Evolutionary conservation across 2,113 vertebrate genomes (phyloP), one percentile per base, ranked within the genome.

Genomic region (Crotophaga sulcirostris): DNA sequence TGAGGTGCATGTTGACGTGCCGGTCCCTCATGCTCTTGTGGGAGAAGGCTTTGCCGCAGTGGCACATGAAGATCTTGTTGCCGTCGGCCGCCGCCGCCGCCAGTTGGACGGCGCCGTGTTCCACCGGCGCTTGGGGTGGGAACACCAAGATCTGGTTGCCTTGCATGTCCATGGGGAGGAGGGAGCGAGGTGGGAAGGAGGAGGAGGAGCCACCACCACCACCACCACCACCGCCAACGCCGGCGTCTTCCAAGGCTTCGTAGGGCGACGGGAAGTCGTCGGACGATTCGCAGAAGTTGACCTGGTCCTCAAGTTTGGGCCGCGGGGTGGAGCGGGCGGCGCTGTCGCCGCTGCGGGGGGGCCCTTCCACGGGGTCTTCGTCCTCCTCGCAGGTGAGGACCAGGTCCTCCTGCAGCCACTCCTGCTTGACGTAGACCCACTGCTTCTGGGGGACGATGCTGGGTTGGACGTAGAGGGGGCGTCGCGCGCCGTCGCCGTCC

Each of bases 1-100:
- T 99, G 92, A 99, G 98, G 95, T 99, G 99, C 99, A 99, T 99
- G 97, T 99, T 99, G 45, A 99, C 98, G 87, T 99, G 99, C 5
- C 99, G 98, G 89, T 99, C 99, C 7, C 99, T 95, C 99, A 99
- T 99, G 97, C 99, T 99, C 93, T 98, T 99, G 96, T 99, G 98
- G 1, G 99, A 99, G 97, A 99, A 99, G 8, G 98, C 99, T 95
- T 99, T 99, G 4, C 99, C 99, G 4, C 99, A 99, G 98, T 99
- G 99, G 94, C 99, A 99, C 97, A 99, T 98, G 66, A 99, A 99
- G 78, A 99, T 98, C 95, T 99, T 99, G 72, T 98, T 98, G 16
- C 97, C 96, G 6, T 97, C 97, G 15, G 93, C 91, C 11, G 51
- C 44, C 8, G 97, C 97, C 0, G 91, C 62, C 0, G 94, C 67